Evolutionary conservation across 2,888 invertebrate genomes (phyloP), one percentile per base, ranked within the genome.

Genomic region (Phorcus lineatus): DNA sequence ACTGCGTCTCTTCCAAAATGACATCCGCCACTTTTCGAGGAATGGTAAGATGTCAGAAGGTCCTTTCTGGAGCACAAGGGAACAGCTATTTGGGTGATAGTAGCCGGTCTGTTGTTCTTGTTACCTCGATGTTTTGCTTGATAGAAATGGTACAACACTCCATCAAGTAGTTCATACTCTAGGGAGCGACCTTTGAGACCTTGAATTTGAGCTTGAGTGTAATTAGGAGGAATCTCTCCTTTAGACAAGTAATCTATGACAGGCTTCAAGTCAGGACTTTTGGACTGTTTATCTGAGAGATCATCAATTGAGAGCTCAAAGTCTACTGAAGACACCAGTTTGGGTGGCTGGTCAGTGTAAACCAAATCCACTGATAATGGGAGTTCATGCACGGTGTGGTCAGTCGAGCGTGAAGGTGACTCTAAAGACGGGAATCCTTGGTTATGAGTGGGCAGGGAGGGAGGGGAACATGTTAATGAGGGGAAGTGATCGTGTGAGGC

Each of bases 21-120:
- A 16, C 67, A 70, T 22, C 47, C 54, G 19, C 74, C 75, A 62
- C 80, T 81, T 74, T 81, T 80, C 7, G 78, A 82, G 1, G 78
- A 16, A 54, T 22, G 19, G 2, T 54, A 11, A 55, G 40, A 0
- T 52, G 22, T 22, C 16, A n/a, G 16, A 47, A 28, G n/a, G n/a
- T n/a, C n/a, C n/a, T n/a, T n/a, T n/a, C n/a, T n/a, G n/a, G n/a
- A n/a, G n/a, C n/a, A n/a, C n/a, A n/a, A n/a, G 3, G 74, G 52
- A 7, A 74, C 74, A 74, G 52, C 74, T 16, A 74, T 3, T 28
- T 74, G 74, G 3, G n/a, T 36, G 3, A 74, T 22, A 36, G 47
- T 36, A 74, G 74, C 17, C 7, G 53, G 74, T 13, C 52, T 47
- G 6, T 52, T 74, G 22, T 74, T 16, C 17, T 22, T 52, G 19